A percentile compares a stretch with the other conserved stretches of the same genome.
phyloP scores from a whole-genome alignment of 2,888 invertebrate species.

The Lymantria monacha region DNA sequence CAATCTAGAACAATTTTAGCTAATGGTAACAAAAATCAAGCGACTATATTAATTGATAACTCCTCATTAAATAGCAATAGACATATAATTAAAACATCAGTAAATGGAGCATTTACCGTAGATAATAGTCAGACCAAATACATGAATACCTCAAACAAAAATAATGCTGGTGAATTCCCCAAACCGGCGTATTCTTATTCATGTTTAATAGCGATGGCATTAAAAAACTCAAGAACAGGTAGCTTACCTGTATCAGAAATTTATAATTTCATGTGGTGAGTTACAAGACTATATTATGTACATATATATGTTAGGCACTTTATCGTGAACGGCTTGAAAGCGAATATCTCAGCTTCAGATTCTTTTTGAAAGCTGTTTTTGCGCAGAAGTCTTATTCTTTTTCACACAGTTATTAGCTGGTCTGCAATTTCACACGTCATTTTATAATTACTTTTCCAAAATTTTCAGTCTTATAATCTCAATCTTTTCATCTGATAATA shows the following conservation, averaged over 20 bases:
- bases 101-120: slow-evolving; percentile 62
- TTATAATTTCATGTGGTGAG: slow-evolving; percentile 98
- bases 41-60: slow-evolving; percentile 77
- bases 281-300: slow-evolving; percentile 22
- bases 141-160: slow-evolving; percentile 62
- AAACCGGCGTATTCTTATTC: slow-evolving; percentile 99
- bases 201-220: slow-evolving; percentile 98
- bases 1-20: slow-evolving; percentile 76
- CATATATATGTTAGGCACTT: no score
- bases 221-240: slow-evolving; percentile 97
- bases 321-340: no score
- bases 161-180: slow-evolving; percentile 87
- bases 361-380: no score
- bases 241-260: slow-evolving; percentile 98
- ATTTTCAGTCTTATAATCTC: no score
- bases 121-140: slow-evolving; percentile 71
- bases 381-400: no score
- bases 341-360: no score
- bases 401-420: no score
- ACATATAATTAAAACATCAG: slow-evolving; percentile 76
- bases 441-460: no score
- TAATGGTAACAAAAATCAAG: slow-evolving; percentile 72
- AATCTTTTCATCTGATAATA: no score
- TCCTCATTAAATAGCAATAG: slow-evolving; percentile 72
- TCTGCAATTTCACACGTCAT: no score